Evolutionary conservation across 2,797 vertebrate genomes (phyloP).

Genomic region (Chromis chromis): DNA sequence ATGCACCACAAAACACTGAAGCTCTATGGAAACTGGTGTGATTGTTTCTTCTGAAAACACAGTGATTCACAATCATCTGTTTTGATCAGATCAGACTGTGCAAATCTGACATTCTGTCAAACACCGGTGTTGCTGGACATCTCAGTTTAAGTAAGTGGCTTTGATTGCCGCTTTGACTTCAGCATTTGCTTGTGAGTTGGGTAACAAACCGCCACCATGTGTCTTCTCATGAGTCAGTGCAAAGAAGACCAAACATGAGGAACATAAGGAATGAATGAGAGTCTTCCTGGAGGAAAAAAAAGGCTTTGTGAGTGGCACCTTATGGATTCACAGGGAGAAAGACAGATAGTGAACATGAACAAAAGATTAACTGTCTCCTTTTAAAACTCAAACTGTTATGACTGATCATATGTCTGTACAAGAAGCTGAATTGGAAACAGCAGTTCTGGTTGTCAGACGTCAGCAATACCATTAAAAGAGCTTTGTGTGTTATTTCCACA

Average conservation of each 20-base stretch:
- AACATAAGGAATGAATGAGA: constrained; percentile 68
- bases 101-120: constrained; percentile 51
- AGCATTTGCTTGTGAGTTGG: constrained; percentile 20
- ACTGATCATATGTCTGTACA: constrained; percentile 56
- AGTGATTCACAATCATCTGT: constrained; percentile 37
- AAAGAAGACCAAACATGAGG: constrained; percentile 57
- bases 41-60: constrained; percentile 59
- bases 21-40: constrained; percentile 49
- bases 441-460: constrained; percentile 49
- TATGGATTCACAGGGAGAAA: constrained; percentile 58
- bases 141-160: constrained; percentile 47
- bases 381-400: constrained; percentile 61
- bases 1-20: constrained; percentile 38
- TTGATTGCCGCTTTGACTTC: constrained; percentile 60
- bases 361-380: constrained; percentile 54
- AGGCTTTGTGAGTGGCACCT: constrained; percentile 57
- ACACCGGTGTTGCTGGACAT: constrained; percentile 31
- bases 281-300: constrained; percentile 13
- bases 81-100: constrained; percentile 36
- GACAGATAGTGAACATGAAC: constrained; percentile 36
- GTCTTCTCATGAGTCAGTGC: constrained; percentile 59
- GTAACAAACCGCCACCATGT: constrained; percentile 52
- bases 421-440: constrained; percentile 67
- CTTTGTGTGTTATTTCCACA: constrained; percentile 36
- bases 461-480: constrained; percentile 28